Percentiles rank a stretch among this genome's conserved stretches.
phyloP scores from a whole-genome alignment of 2,888 invertebrate genomes.

The Temnothorax ravouxi region DNA sequence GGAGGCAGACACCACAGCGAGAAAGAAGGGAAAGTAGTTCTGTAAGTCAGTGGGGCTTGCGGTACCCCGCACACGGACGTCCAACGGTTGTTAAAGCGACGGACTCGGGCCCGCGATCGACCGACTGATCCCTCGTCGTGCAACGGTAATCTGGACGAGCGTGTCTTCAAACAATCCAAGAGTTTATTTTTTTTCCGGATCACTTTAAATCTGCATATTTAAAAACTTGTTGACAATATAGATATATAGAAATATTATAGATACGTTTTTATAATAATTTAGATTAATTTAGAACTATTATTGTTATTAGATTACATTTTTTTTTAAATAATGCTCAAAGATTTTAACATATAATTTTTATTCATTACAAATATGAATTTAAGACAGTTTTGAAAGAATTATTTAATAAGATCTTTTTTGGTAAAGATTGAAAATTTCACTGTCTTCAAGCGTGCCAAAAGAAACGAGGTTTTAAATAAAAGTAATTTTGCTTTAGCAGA shows the following conservation, averaged over 20 bases:
- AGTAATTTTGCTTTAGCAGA: background rate
- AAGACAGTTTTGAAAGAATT: background rate
- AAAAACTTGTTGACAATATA: background rate
- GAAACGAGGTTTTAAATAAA: background rate
- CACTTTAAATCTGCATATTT: background rate
- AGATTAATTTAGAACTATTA: background rate
- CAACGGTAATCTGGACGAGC: constrained; percentile 69
- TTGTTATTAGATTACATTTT: constrained; percentile 1
- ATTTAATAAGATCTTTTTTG: background rate
- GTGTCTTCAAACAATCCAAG: background rate
- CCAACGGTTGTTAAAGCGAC: constrained; percentile 69
- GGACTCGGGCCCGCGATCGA: constrained; percentile 59
- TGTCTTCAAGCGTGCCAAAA: background rate
- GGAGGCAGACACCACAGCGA: constrained; percentile 70
- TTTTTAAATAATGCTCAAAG: background rate
- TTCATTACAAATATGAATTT: background rate
- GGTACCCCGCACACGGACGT: constrained; percentile 74
- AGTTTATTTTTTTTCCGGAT: background rate
- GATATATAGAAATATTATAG: background rate
- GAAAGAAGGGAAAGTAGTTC: constrained; percentile 86
- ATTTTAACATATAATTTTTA: background rate
- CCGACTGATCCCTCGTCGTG: constrained; percentile 33
- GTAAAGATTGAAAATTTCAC: background rate
- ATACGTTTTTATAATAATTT: no score
- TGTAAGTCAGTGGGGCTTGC: constrained; percentile 86